Evolutionary conservation across 2,888 invertebrate genomes (phyloP).

Genomic region (Tetropium fuscum): DNA sequence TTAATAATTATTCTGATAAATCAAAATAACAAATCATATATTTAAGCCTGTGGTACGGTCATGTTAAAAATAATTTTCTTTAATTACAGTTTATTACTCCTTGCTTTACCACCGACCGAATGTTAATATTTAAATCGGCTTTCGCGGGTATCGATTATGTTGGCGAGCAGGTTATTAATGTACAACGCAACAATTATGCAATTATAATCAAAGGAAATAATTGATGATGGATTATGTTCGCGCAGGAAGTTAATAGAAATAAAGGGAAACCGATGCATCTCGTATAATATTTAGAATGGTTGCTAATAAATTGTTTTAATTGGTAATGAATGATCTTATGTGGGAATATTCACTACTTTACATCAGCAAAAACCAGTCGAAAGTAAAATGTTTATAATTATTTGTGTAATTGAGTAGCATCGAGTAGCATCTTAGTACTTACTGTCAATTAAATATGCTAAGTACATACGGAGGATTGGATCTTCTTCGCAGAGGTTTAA

Average conservation of each 20-base stretch:
- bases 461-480: no score
- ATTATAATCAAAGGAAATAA: slow-evolving; percentile 38
- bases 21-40: slow-evolving; percentile 67
- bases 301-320: slow-evolving; percentile 7
- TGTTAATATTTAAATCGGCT: slow-evolving; percentile 29
- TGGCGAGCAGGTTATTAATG: slow-evolving; percentile 36
- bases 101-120: slow-evolving; percentile 50
- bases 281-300: neutral
- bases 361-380: no score
- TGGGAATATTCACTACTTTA: no score
- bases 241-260: slow-evolving; percentile 20
- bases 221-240: slow-evolving; percentile 30
- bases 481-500: no score
- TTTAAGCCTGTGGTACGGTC: slow-evolving; percentile 61
- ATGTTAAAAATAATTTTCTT: slow-evolving; percentile 65
- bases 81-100: slow-evolving; percentile 65
- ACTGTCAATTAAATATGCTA: no score
- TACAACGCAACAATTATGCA: slow-evolving; percentile 47
- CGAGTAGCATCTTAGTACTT: no score
- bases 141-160: slow-evolving; percentile 30
- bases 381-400: no score
- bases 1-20: slow-evolving; percentile 68
- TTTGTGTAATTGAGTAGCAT: no score
- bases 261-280: slow-evolving; percentile 17
- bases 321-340: neutral